Evolutionary conservation across 2,113 vertebrate genomes (phyloP), one percentile per base, ranked within the genome.

Genomic region (Hipposideros armiger): DNA sequence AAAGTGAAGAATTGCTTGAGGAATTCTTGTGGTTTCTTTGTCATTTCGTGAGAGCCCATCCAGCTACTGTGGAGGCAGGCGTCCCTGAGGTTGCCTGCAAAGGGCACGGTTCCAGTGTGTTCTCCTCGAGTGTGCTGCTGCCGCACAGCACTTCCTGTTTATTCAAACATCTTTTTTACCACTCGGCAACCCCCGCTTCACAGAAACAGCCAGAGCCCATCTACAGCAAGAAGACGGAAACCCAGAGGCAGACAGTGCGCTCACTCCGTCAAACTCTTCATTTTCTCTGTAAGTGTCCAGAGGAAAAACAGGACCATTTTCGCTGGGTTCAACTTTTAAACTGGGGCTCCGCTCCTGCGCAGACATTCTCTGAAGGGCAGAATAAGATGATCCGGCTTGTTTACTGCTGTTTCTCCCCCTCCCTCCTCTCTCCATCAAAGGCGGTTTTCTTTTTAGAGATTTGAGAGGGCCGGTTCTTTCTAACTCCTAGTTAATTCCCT

Each of bases 71-170:
- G 98, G 98, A 98, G 98, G 98, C 98, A 98, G 96, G 97, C 91
- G 98, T 97, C 98, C 90, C 95, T 30, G 98, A 97, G 98, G 98
- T 98, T 98, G 98, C 97, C 97, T 98, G 98, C 96, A 97, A 98
- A 98, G 98, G 99, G 98, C 99, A 99, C 98, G 90, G 98, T 99
- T 99, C 99, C 99, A 98, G 98, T 97, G 97, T 98, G 98, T 99
- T 99, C 98, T 98, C 99, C 98, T 99, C 98, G 98, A 98, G 98
- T 97, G 98, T 98, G 98, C 98, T 99, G 99, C 98, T 98, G 99
- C 98, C 98, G 98, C 98, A 98, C 98, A 97, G 99, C 98, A 99
- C 99, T 99, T 99, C 99, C 99, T 99, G 99, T 99, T 99, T 99
- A 99, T 99, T 99, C 99, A 99, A 99, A 99, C 99, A 98, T 99